Evolutionary conservation across 2,113 vertebrate genomes (phyloP).

Genomic region (Barbus barbus): DNA sequence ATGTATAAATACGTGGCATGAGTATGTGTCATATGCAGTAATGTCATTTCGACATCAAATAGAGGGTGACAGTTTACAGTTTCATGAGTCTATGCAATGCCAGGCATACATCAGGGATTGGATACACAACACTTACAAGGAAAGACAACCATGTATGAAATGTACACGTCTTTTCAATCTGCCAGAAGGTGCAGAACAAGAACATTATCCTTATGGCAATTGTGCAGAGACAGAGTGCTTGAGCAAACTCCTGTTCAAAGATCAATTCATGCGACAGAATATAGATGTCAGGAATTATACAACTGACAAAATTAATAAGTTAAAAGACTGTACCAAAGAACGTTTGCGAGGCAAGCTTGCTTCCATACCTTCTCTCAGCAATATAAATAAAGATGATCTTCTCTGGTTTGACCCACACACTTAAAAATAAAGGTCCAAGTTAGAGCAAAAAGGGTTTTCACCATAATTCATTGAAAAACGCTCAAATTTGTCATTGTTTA

Average conservation of each 20-base stretch:
- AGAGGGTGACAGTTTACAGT: slow-evolving; percentile 29
- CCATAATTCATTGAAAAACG: too few species aligned
- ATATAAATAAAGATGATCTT: not conserved
- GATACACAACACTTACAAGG: slow-evolving; percentile 4
- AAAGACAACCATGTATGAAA: slow-evolving; percentile 26
- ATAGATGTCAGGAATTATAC: not conserved
- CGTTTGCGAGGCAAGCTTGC: not conserved
- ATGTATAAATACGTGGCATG: slow-evolving; percentile 46
- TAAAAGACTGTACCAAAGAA: not conserved
- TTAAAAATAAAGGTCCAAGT: not conserved
- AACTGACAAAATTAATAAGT: not conserved
- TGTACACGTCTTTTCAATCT: slow-evolving; percentile 40
- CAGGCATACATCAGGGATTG: slow-evolving; percentile 31
- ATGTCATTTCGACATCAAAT: not conserved
- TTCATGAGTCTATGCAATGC: slow-evolving; percentile 36
- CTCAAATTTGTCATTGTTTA: too few species aligned
- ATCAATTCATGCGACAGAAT: not conserved
- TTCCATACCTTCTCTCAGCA: not conserved
- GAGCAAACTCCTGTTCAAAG: slow-evolving; percentile 34
- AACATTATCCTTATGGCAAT: slow-evolving; percentile 28
- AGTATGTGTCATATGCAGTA: slow-evolving; percentile 38
- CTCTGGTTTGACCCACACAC: not conserved
- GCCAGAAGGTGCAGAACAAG: not conserved
- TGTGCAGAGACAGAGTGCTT: slow-evolving; percentile 53
- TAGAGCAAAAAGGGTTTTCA: not conserved